Evolutionary conservation across 1,140 invertebrate genomes (phyloP).

Genomic region (Sarcophaga peregrina): DNA sequence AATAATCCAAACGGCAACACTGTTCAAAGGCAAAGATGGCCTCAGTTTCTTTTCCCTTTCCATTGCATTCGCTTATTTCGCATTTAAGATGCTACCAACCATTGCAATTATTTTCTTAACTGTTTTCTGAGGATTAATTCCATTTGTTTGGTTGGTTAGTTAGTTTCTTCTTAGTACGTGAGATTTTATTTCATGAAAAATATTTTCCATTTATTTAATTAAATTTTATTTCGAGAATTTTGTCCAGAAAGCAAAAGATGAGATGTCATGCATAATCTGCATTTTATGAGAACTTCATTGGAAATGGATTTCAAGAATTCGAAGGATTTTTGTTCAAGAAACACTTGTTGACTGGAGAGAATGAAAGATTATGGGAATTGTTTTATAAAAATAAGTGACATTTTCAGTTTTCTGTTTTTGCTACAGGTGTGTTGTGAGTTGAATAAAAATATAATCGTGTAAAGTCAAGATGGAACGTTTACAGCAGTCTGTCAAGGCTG

Average conservation of each 20-base stretch:
- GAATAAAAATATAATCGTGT: background rate
- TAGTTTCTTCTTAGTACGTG: background rate
- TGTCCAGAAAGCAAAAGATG: background rate
- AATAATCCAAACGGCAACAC: too few species aligned
- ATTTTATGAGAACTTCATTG: constrained; percentile 10
- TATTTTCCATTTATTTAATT: constrained; percentile 19
- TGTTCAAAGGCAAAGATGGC: too few species aligned
- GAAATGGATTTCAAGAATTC: background rate
- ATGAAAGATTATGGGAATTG: background rate
- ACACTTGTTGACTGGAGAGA: background rate
- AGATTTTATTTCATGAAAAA: background rate
- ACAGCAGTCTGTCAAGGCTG: too few species aligned
- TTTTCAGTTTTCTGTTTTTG: background rate
- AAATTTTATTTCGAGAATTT: background rate
- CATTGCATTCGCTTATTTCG: background rate
- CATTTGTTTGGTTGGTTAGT: background rate
- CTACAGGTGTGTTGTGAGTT: background rate
- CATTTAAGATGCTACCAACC: background rate
- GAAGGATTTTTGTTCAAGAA: background rate
- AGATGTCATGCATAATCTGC: constrained; percentile 4
- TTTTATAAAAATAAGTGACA: constrained; percentile 4
- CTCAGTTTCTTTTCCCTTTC: too few species aligned
- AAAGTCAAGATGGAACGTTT: too few species aligned
- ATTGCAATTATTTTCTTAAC: constrained; percentile 17
- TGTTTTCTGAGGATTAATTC: constrained; percentile 10